Evolutionary conservation across 1,140 invertebrate species (phyloP).

Genomic region (Drosophila parabipectinata): DNA sequence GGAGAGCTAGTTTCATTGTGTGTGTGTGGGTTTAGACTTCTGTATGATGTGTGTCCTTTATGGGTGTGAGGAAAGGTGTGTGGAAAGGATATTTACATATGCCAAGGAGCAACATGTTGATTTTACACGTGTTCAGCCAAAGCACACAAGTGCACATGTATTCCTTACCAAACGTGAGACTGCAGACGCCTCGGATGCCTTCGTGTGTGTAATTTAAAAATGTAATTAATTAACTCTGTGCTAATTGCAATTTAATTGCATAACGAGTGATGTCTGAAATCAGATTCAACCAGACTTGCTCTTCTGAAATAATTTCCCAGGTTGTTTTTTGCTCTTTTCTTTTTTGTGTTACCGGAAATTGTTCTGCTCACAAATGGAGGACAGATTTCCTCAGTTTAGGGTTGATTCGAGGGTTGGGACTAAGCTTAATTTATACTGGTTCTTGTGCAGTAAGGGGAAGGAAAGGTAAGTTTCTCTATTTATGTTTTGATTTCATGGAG

Average conservation of each 20-base stretch:
- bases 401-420: not conserved
- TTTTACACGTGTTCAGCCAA: slow-evolving; percentile 67
- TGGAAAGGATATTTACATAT: slow-evolving; percentile 39
- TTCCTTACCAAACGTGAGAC: slow-evolving; percentile 3
- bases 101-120: slow-evolving; percentile 72
- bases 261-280: slow-evolving; percentile 18
- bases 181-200: slow-evolving; percentile 3
- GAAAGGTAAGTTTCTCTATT: not conserved
- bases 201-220: slow-evolving; percentile 49
- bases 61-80: slow-evolving; percentile 4
- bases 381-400: slow-evolving; percentile 30
- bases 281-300: slow-evolving; percentile 14
- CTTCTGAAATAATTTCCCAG: not conserved
- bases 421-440: slow-evolving; percentile 16
- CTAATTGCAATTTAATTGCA: slow-evolving; percentile 77
- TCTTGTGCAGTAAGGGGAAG: not conserved
- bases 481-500: not conserved
- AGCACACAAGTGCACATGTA: slow-evolving; percentile 30
- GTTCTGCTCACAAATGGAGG: slow-evolving; percentile 38
- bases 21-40: slow-evolving; percentile 4
- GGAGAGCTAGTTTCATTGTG: slow-evolving; percentile 20
- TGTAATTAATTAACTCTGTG: slow-evolving; percentile 73
- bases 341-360: slow-evolving; percentile 43
- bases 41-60: not conserved
- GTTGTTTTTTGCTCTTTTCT: not conserved